These are phyloP conservation scores for Girardinus metallicus DNA, from an alignment of 2,797 vertebrate species.

Conservation along the genomic window DNA sequence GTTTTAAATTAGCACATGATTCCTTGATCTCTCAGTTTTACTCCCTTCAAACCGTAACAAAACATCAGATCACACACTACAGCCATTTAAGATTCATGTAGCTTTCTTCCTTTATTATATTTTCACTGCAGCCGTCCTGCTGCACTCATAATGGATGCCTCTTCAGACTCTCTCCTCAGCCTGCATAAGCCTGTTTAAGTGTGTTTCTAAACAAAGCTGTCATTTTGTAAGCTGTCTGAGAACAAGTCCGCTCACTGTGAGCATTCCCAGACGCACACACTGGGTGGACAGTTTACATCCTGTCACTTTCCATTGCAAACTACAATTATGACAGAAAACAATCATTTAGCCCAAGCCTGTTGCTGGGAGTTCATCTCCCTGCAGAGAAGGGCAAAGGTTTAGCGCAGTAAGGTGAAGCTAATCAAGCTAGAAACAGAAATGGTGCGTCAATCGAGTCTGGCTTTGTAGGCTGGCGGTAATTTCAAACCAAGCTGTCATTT, in stretches of 20 bases:
- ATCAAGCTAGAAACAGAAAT: constrained; percentile 52
- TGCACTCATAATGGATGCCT: constrained; percentile 11
- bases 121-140: constrained; percentile 11
- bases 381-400: constrained; percentile 34
- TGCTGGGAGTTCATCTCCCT: constrained; percentile 14
- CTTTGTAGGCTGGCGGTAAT: constrained; percentile 59
- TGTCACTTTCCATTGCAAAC: constrained; percentile 29
- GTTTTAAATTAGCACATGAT: constrained; percentile 1
- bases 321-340: constrained; percentile 40
- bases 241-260: constrained; percentile 8
- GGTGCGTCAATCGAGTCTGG: constrained; percentile 49
- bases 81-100: constrained; percentile 27
- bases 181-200: constrained; percentile 27
- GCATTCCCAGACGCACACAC: constrained; percentile 12
- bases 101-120: constrained; percentile 20
- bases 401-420: constrained; percentile 51
- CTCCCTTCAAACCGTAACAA: constrained; percentile 26
- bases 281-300: constrained; percentile 23
- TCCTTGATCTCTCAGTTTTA: constrained; percentile 63
- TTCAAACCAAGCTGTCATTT: constrained; percentile 77
- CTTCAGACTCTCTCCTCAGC: constrained; percentile 16
- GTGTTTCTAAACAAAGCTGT: constrained; percentile 20
- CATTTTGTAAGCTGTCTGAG: constrained; percentile 34
- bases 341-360: constrained; percentile 18
- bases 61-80: constrained; percentile 20